These are phyloP conservation scores for Oryctes rhinoceros DNA, from an alignment of 1,140 invertebrate genomes.

Conservation along the genomic window DNA sequence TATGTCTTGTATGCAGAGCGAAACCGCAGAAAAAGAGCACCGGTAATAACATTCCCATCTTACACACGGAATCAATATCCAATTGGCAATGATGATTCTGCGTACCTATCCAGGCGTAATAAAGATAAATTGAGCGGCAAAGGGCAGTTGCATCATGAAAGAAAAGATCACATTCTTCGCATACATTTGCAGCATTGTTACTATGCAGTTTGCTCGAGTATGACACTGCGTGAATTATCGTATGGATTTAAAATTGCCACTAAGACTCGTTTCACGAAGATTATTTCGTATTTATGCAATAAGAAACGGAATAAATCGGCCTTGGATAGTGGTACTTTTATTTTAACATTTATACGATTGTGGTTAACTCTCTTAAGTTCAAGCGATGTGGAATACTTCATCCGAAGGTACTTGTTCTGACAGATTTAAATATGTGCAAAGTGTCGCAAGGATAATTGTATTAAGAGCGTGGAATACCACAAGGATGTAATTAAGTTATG, in stretches of 20 bases:
- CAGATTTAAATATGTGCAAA: neutral
- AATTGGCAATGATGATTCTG: conserved; percentile 29
- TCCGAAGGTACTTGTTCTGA: neutral
- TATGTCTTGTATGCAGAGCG: conserved; percentile 10
- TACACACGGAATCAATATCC: conserved; percentile 16
- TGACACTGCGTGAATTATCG: conserved; percentile 24
- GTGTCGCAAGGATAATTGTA: neutral
- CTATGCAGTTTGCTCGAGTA: conserved; percentile 2
- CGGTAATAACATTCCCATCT: conserved; percentile 22
- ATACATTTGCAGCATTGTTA: conserved; percentile 34
- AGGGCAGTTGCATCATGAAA: conserved; percentile 36
- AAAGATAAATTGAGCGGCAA: conserved; percentile 39
- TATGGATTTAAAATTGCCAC: conserved; percentile 26
- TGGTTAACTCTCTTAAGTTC: neutral
- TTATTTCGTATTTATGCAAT: conserved; percentile 24
- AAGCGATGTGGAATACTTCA: neutral
- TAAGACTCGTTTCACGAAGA: conserved; percentile 16
- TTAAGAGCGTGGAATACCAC: too few relatives aligned
- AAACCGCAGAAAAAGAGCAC: conserved; percentile 22
- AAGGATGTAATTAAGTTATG: neutral
- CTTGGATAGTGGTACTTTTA: neutral
- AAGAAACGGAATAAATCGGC: neutral
- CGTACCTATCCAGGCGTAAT: conserved; percentile 22
- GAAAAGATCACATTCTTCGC: conserved; percentile 39
- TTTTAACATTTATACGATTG: neutral